phyloP scores from a whole-genome alignment of 2,888 invertebrate species.

The Lobophora halterata region DNA sequence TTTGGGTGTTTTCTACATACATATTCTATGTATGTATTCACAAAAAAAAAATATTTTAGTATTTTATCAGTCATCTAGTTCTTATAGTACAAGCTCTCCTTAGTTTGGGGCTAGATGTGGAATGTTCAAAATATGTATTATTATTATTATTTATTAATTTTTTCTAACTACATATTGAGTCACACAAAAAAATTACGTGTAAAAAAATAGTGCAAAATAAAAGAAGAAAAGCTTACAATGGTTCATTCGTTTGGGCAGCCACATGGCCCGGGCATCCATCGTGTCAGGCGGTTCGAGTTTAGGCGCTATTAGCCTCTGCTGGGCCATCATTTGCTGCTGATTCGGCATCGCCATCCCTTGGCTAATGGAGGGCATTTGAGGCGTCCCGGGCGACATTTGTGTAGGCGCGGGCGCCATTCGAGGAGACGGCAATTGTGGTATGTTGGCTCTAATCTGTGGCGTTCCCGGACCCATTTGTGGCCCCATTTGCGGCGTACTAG shows the following conservation, averaged over 20 bases:
- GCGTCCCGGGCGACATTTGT: constrained; percentile 72
- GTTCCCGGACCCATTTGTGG: constrained; percentile 55
- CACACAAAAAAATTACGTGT: constrained; percentile 17
- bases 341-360: constrained; percentile 67
- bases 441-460: constrained; percentile 55
- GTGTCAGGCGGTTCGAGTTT: constrained; percentile 82
- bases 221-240: constrained; percentile 81
- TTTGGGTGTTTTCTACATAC: constrained; percentile 7
- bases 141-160: no score
- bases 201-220: constrained; percentile 33
- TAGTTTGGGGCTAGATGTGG: no score
- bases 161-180: no score
- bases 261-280: constrained; percentile 81
- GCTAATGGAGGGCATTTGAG: constrained; percentile 66
- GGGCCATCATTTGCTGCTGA: constrained; percentile 66
- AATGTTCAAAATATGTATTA: no score
- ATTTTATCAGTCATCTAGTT: no score
- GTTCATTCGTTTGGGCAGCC: constrained; percentile 84
- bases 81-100: no score
- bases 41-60: no score
- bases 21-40: no score
- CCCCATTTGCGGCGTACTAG: constrained; percentile 48
- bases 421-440: constrained; percentile 68
- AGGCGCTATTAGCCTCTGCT: constrained; percentile 73
- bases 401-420: constrained; percentile 68